Evolutionary conservation across 2,113 vertebrate species (phyloP), one percentile per base, ranked within the genome.

Genomic region (Falcunculus frontatus): DNA sequence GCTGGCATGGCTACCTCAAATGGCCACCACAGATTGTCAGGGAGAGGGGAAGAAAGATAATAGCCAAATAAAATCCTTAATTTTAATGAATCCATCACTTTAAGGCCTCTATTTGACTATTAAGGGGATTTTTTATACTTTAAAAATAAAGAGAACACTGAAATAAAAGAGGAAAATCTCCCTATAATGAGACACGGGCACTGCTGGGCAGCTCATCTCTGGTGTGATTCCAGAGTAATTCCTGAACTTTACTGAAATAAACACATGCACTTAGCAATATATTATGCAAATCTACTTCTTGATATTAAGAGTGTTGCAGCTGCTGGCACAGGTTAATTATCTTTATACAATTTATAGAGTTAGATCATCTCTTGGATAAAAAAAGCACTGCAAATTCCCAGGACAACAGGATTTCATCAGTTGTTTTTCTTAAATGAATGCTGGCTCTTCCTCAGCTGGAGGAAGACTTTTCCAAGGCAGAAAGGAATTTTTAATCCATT

Each of bases 1-100:
- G 96, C 92, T 97, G 96, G 96, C 92, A 85, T 75, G 95, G 88
- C 86, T 96, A 96, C 87, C 42, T 14, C 49, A 91, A 97, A 98
- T 97, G 97, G 97, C 95, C 97, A 97, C 70, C 90, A 69, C 89
- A 55, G 74, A 69, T 26, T 89, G 42, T 0, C 46, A 72, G 17
- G 14, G 69, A 95, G 52, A 72, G 18, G 52, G 27, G 19, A 68
- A 74, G 26, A 73, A 49, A 95, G 26, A 73, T 26, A 92, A 90
- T 25, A 47, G 12, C 9, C 70, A 87, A 91, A 73, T 89, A 92
- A 90, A 95, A 89, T 21, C 44, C 77, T 89, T 35, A n/a, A 19
- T 82, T 55, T 87, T 68, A 91, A 96, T 84, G 73, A 95, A 90
- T 32, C 49, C 33, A 83, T 56, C 50, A 49, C 69, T 94, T 72